These are phyloP conservation scores for Lepidocyrtoides sp. DNA, from an alignment of 2,888 invertebrate species.

Conservation along the genomic window DNA sequence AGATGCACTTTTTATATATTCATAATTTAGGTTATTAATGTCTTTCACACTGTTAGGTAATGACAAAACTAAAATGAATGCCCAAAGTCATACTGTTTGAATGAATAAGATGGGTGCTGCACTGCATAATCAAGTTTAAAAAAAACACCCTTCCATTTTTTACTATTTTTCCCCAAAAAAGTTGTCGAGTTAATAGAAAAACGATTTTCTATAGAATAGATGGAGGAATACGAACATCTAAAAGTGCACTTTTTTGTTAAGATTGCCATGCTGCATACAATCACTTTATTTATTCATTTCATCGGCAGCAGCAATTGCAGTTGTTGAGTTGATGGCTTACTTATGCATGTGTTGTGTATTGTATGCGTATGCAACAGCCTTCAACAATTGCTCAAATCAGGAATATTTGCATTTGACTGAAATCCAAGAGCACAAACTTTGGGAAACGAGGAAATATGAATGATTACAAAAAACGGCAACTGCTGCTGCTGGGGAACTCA, in stretches of 20 bases:
- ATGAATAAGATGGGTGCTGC: background rate
- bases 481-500: background rate
- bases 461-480: conserved; percentile 49
- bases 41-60: background rate
- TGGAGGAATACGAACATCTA: background rate
- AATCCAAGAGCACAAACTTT: background rate
- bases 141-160: conserved; percentile 68
- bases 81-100: background rate
- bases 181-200: conserved; percentile 37
- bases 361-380: conserved; percentile 51
- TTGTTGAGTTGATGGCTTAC: background rate
- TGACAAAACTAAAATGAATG: background rate
- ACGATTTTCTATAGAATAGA: background rate
- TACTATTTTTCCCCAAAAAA: conserved; percentile 56
- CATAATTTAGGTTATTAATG: background rate
- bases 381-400: conserved; percentile 62
- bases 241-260: too few relatives aligned
- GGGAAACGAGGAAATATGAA: conserved; percentile 34
- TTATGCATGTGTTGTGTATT: background rate
- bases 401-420: conserved; percentile 73
- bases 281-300: conserved; percentile 66
- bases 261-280: background rate
- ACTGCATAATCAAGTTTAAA: background rate
- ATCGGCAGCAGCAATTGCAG: conserved; percentile 30
- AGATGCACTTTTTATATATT: background rate